Percentiles rank a stretch among this genome's conserved stretches.
phyloP scores from a whole-genome alignment of 92 coral and sea anemone genomes.

The Epizoanthus ramosus region DNA sequence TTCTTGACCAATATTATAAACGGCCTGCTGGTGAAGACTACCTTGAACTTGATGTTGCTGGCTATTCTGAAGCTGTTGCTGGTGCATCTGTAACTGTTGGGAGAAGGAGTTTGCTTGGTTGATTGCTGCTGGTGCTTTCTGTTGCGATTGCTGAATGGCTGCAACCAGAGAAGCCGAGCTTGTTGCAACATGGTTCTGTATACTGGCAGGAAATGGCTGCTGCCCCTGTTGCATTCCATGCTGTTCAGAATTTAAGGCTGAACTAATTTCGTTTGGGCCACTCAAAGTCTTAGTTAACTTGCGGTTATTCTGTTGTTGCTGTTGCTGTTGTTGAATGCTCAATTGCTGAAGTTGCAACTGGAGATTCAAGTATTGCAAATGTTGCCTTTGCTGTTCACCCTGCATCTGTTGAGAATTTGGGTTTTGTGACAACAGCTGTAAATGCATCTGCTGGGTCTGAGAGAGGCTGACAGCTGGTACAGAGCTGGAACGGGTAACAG shows the following conservation, averaged over 20 bases:
- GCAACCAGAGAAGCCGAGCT: slow-evolving; percentile 53
- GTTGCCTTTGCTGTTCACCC: slow-evolving; percentile 89
- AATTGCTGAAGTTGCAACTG: slow-evolving; percentile 92
- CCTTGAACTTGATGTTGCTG: slow-evolving; percentile 37
- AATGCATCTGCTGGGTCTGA: slow-evolving; percentile 73
- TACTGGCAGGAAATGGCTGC: slow-evolving; percentile 39
- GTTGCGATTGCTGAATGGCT: slow-evolving; percentile 18
- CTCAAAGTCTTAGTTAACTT: slow-evolving; percentile 34
- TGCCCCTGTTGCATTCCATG: slow-evolving; percentile 45
- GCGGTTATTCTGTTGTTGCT: slow-evolving; percentile 59
- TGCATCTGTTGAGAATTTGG: slow-evolving; percentile 71
- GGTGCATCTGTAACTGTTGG: slow-evolving; percentile 33
- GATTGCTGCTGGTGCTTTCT: slow-evolving; percentile 16
- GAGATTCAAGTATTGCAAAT: slow-evolving; percentile 88
- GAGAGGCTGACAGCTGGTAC: slow-evolving; percentile 60
- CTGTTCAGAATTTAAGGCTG: slow-evolving; percentile 32
- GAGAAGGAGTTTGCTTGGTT: slow-evolving; percentile 30
- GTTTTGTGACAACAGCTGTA: slow-evolving; percentile 78
- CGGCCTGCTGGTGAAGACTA: slow-evolving; percentile 3
- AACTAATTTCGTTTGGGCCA: slow-evolving; percentile 30
- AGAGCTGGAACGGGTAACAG: slow-evolving; percentile 59
- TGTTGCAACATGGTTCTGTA: slow-evolving; percentile 49
- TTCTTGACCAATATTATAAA: slow-evolving; percentile 28
- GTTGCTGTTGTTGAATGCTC: slow-evolving; percentile 73
- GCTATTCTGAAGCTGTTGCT: slow-evolving; percentile 39